Base-by-base conservation (phyloP, 2,888 invertebrate species). In the Pterobdella sp. region DNA sequence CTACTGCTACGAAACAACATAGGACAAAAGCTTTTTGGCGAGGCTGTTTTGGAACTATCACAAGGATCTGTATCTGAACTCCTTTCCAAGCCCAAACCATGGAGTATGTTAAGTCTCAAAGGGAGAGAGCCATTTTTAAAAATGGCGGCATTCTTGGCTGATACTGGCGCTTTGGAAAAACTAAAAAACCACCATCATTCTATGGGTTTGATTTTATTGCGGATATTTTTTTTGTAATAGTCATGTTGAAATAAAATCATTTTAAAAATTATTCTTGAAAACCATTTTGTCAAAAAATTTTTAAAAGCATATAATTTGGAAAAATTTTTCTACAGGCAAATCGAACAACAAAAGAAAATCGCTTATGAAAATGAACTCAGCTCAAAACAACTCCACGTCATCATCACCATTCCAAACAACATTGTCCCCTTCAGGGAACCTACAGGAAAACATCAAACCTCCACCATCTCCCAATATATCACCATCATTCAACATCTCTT, bases 41-140 rank as follows among this genome's bases (percentile, higher is more conserved):
- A 98, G 85, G 94, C 94, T 0, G 95, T 97, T 1, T 87, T 98
- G n/a, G 95, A 95, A 0, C 86, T 97, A 34, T 94, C 94, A 0
- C 96, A 97, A 85, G 96, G 84, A 52, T 82, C 96, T 1, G 96
- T 96, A 10, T 94, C 94, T 80, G 98, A 98, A 84, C 86, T 98
- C 76, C 87, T 98, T 3, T 94, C 95, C 75, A 96, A 96, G 84
- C 97, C 97, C 1, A 96, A 97, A 81, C 96, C 96, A 0, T 97
- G 97, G 96, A 94, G 94, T 82, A 94, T 96, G 94, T 88, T 97
- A 72, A 95, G 94, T 82, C 94, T 95, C 83, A 96, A 96, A 84
- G 97, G 96, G 0, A 88, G 96, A 37, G 96, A 97, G 78, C 84
- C 84, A 36, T 84, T 84, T 79, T 81, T 84, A 77, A 82, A 83